phyloP scores from a whole-genome alignment of 2,888 invertebrate species.

The Xestia xanthographa region DNA sequence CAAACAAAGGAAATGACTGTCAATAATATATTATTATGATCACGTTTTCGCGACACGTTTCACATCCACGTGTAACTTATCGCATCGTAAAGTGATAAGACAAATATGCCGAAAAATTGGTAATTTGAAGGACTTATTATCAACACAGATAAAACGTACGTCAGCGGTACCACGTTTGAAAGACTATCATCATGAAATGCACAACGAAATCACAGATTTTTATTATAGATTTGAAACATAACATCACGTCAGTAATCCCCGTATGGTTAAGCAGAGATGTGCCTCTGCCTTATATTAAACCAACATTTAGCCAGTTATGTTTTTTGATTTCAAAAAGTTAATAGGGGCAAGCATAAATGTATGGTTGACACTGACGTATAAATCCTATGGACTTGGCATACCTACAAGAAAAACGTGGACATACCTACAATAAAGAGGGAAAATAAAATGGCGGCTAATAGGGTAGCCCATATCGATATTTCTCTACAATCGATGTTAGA shows the following conservation, averaged over 20 bases:
- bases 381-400: no score
- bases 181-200: neutral
- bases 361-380: no score
- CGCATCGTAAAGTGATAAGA: conserved; percentile 31
- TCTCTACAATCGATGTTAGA: no score
- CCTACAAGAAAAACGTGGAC: no score
- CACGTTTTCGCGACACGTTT: conserved; percentile 52
- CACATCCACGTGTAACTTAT: conserved; percentile 12
- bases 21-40: conserved; percentile 10
- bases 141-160: neutral
- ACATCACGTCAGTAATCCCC: neutral
- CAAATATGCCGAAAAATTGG: neutral
- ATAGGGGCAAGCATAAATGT: neutral
- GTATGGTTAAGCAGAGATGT: neutral
- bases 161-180: neutral
- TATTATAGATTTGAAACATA: neutral
- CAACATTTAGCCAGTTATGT: neutral
- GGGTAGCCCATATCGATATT: no score
- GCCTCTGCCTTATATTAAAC: neutral
- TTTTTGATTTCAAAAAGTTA: neutral
- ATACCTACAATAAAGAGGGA: no score
- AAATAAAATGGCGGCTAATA: no score
- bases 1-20: no score
- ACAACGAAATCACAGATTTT: neutral
- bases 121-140: conserved; percentile 26